These are phyloP conservation scores for Balearica regulorum DNA, from an alignment of 2,797 vertebrate species.

Conservation along the genomic window DNA sequence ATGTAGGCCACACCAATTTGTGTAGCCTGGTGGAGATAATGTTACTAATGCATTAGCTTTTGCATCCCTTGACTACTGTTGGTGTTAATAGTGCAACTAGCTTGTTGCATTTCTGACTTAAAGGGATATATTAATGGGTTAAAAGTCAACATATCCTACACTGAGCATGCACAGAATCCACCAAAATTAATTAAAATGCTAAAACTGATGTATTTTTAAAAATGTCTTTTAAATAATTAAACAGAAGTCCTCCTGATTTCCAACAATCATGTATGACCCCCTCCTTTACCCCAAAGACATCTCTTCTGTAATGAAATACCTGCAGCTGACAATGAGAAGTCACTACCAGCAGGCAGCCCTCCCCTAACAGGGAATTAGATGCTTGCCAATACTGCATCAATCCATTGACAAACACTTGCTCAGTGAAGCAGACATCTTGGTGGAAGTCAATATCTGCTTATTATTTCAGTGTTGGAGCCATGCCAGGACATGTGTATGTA, in stretches of 20 bases:
- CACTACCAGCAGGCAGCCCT: background rate
- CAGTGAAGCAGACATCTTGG: background rate
- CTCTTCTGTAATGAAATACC: background rate
- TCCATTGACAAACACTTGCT: background rate
- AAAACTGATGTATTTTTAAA: background rate
- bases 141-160: background rate
- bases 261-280: background rate
- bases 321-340: background rate
- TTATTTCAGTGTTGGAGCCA: background rate
- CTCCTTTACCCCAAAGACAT: background rate
- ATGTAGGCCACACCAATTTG: background rate
- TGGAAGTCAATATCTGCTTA: conserved; percentile 1
- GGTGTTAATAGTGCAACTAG: background rate
- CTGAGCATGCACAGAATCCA: background rate
- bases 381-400: background rate
- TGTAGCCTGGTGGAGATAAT: background rate
- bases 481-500: background rate
- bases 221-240: background rate
- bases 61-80: background rate
- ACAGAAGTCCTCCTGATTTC: background rate
- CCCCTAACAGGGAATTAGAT: background rate
- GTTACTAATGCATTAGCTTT: background rate
- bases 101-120: background rate
- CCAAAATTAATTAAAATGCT: background rate
- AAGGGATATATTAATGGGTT: background rate